Base-by-base conservation (phyloP, 2,888 invertebrate genomes). In the Machimus atricapillus region DNA sequence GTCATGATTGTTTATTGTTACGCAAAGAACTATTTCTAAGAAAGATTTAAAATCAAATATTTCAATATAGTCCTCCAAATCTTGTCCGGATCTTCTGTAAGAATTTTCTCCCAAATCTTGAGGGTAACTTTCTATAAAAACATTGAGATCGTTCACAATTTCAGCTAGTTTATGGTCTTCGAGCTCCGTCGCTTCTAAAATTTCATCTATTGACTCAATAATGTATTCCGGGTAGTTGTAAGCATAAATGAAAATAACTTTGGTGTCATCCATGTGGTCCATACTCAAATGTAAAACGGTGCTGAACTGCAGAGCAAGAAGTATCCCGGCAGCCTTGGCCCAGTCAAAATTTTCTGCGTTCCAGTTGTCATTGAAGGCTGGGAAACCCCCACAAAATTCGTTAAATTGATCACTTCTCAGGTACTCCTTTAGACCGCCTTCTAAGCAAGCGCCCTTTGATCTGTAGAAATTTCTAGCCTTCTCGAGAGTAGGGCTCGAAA, bases 311-410 rank as follows among this genome's bases (percentile, higher is more conserved):
- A 82, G n/a, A 34, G 82, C 58, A 19, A 14, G 9, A 19, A 82
- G 66, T 4, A 82, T 82, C n/a, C 52, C 82, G 0, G 82, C 82
- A 12, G 82, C 82, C 23, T 37, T 82, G 19, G 58, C 58, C 82
- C 82, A 82, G 19, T 82, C 19, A 19, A 82, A 82, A 82, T 58
- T 82, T 12, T 58, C 82, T 37, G 58, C 58, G 1, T 2, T 58
- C 82, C 82, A 82, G 19, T 82, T 82, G 1, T 58, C 37, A 14
- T 58, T 58, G 27, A 82, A 82, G 14, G 40, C 40, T 1, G 82
- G 82, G 0, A 82, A 34, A n/a, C 82, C 82, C 1, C 82, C 82
- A 14, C 82, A 82, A 66, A 82, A 58, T n/a, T 82, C 66, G n/a
- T 58, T 82, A 7, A 82, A 23, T 8, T 14, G 52, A 52, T 58